Evolutionary conservation across 2,888 invertebrate genomes (phyloP), one percentile per base, ranked within the genome.

Genomic region (Adelognathus sp.): DNA sequence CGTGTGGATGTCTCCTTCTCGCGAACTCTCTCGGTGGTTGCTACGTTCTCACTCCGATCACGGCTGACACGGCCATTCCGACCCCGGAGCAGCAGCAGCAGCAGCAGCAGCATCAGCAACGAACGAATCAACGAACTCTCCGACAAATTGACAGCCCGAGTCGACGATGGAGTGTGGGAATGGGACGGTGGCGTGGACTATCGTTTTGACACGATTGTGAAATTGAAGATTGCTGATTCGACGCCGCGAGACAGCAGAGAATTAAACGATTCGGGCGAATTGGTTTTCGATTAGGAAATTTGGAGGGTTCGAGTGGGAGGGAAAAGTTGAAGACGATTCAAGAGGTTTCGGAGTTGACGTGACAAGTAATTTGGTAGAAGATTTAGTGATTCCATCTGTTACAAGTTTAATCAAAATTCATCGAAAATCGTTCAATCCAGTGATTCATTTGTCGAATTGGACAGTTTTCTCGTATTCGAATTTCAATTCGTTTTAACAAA

Each of bases 121-220:
- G 56, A 78, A 56, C 82, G 69, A 80, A 82, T 60, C 86, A 83
- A 84, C 83, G 80, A 81, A 79, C 76, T 77, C 80, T 71, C 83
- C 82, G 80, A 86, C 86, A 88, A 89, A 89, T 89, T 89, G 87
- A 88, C 89, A 85, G 76, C 81, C n/a, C 69, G 50, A 70, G 58
- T 70, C 54, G 74, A 69, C 18, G n/a, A n/a, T 44, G n/a, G 41
- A 52, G 41, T 2, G n/a, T 58, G 60, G 64, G 63, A n/a, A 11
- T n/a, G 11, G 50, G 11, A 27, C 5, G 39, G 50, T 58, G 44
- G 21, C 46, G 82, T 66, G 64, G 82, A 79, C 69, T 61, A 74
- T 60, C 70, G 54, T 74, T 79, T 74, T 71, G 60, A 71, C 77
- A 82, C 79, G 80, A 61, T 77, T 75, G 69, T 46, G 33, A 77